These are phyloP conservation scores for Scelioninae gen. 1 DNA, from an alignment of 2,888 invertebrate species.

Conservation along the genomic window DNA sequence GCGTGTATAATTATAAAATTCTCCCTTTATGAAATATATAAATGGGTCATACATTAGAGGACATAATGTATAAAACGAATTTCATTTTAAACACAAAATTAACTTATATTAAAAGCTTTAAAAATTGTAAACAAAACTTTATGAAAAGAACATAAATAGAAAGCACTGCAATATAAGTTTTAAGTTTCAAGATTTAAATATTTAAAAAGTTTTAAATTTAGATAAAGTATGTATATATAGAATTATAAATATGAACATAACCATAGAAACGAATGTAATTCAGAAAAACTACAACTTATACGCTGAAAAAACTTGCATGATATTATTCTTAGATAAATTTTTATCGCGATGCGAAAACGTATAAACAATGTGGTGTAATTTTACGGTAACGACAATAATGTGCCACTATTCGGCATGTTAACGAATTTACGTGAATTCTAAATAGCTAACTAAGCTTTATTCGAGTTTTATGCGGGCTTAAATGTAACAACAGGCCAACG, in stretches of 20 bases:
- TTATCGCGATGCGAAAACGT: slow-evolving; percentile 14
- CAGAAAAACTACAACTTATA: no score
- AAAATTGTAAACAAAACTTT: no score
- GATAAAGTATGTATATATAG: no score
- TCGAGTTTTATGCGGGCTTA: slow-evolving; percentile 72
- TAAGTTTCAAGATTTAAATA: no score
- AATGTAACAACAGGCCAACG: slow-evolving; percentile 40
- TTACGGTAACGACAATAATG: slow-evolving; percentile 9
- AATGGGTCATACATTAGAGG: background rate
- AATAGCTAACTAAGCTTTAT: slow-evolving; percentile 59
- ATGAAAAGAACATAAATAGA: no score
- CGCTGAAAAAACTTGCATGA: slow-evolving; percentile 16
- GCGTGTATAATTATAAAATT: background rate
- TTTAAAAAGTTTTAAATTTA: no score
- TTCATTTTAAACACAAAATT: no score
- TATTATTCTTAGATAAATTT: slow-evolving; percentile 2
- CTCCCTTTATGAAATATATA: background rate
- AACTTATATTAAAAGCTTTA: no score
- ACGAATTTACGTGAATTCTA: slow-evolving; percentile 31
- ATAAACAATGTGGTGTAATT: background rate
- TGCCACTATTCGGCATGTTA: slow-evolving; percentile 23
- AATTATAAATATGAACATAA: no score
- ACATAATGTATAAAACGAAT: no score
- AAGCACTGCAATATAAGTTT: no score
- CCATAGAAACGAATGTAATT: background rate